Evolutionary conservation across 2,113 vertebrate genomes (phyloP).

Genomic region (Paramormyrops kingsleyae): DNA sequence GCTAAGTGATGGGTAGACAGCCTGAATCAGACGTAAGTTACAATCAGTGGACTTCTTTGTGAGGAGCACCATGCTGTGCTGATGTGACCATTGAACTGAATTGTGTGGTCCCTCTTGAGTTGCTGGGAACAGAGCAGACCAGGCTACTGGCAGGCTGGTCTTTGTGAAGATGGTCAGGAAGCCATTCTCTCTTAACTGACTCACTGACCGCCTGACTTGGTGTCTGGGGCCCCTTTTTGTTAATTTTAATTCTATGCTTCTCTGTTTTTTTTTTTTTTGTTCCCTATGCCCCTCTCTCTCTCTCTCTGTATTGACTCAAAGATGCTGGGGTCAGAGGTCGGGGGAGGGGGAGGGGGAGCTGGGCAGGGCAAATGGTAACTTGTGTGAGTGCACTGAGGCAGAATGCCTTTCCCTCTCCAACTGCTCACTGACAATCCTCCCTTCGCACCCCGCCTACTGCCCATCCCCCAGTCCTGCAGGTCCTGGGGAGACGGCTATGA

Average conservation of each 20-base stretch:
- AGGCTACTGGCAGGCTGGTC: constrained; percentile 41
- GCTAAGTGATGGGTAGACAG: neutral
- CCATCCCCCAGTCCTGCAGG: constrained; percentile 56
- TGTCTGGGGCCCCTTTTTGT: constrained; percentile 53
- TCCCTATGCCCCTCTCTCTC: neutral
- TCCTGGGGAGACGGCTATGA: constrained; percentile 65
- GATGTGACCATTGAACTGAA: constrained; percentile 43
- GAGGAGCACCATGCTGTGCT: constrained; percentile 38
- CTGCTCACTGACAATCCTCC: constrained; percentile 45
- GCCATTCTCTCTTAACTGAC: constrained; percentile 36
- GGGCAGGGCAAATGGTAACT: constrained; percentile 71
- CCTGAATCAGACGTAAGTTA: neutral
- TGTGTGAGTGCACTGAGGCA: constrained; percentile 71
- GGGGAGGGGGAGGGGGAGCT: constrained; percentile 40
- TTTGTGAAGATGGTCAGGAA: constrained; percentile 48
- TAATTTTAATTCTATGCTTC: constrained; percentile 39
- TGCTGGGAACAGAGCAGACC: constrained; percentile 54
- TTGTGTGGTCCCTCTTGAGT: constrained; percentile 41
- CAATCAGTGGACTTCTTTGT: neutral
- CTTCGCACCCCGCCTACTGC: constrained; percentile 41
- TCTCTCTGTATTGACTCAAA: constrained; percentile 53
- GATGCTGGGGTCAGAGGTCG: constrained; percentile 73
- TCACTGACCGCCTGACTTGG: constrained; percentile 11
- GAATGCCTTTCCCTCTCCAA: constrained; percentile 66
- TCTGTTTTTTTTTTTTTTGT: constrained; percentile 8